Evolutionary conservation across 2,888 invertebrate species (phyloP).

Genomic region (Parnassius mnemosyne): DNA sequence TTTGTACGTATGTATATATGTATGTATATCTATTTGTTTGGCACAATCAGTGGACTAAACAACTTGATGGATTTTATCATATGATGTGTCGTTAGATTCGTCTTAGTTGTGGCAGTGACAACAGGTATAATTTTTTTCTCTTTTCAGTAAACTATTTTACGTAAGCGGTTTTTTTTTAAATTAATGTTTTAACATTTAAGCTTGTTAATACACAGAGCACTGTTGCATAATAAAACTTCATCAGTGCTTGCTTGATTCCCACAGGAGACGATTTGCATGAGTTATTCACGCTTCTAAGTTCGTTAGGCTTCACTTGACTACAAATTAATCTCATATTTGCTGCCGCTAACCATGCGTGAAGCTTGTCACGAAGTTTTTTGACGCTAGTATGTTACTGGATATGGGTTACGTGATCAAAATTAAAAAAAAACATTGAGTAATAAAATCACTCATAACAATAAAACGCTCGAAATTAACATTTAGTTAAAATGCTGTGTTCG

Average conservation of each 20-base stretch:
- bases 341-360: slow-evolving; percentile 29
- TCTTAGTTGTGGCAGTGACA: too few species aligned
- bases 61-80: too few species aligned
- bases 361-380: slow-evolving; percentile 34
- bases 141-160: too few species aligned
- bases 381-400: slow-evolving; percentile 27
- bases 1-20: too few species aligned
- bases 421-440: slow-evolving; percentile 17
- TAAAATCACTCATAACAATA: slow-evolving; percentile 5
- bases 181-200: too few species aligned
- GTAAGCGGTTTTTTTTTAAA: too few species aligned
- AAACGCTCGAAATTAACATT: not conserved
- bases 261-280: slow-evolving; percentile 42
- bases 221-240: slow-evolving; percentile 16
- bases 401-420: slow-evolving; percentile 41
- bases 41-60: too few species aligned
- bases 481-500: not conserved
- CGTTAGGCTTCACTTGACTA: slow-evolving; percentile 43
- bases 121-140: too few species aligned
- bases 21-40: too few species aligned
- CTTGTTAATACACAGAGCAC: not conserved
- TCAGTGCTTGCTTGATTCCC: slow-evolving; percentile 36
- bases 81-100: too few species aligned
- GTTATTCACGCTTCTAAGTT: slow-evolving; percentile 44
- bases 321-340: slow-evolving; percentile 51